Percentiles rank a stretch among this genome's conserved stretches.
phyloP scores from a whole-genome alignment of 92 coral and sea anemone species.

The Porites lobata region DNA sequence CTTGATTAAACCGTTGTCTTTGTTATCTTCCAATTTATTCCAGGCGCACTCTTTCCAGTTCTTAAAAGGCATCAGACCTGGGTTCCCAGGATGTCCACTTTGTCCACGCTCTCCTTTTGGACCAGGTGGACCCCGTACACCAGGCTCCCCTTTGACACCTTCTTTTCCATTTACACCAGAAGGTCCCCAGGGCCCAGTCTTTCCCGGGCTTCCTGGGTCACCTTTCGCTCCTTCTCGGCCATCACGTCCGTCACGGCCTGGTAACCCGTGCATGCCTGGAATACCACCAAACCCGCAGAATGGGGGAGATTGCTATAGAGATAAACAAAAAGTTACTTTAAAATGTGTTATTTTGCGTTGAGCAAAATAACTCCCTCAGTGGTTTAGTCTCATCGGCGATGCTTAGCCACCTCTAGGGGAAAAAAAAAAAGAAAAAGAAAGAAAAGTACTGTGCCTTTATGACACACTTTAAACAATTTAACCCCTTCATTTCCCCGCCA shows the following conservation, averaged over 20 bases:
- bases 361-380: too few species aligned
- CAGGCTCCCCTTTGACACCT: constrained; percentile 23
- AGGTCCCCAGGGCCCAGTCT: constrained; percentile 14
- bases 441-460: too few species aligned
- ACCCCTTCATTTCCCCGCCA: too few species aligned
- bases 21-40: neutral
- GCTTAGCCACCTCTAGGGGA: too few species aligned
- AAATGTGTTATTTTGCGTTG: neutral
- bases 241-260: constrained; percentile 40
- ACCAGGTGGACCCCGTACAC: neutral
- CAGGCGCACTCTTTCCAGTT: constrained; percentile 37
- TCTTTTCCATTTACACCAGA: neutral
- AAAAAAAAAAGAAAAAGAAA: too few species aligned
- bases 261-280: constrained; percentile 27
- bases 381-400: too few species aligned
- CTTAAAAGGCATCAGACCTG: neutral
- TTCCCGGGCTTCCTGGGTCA: neutral
- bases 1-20: constrained; percentile 11
- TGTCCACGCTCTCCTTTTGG: neutral
- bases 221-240: constrained; percentile 23
- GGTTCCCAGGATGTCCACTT: neutral
- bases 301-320: neutral
- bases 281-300: constrained; percentile 9
- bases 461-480: too few species aligned
- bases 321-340: too few species aligned